phyloP scores from a whole-genome alignment of 2,797 vertebrate species.

The Florisuga fusca region DNA sequence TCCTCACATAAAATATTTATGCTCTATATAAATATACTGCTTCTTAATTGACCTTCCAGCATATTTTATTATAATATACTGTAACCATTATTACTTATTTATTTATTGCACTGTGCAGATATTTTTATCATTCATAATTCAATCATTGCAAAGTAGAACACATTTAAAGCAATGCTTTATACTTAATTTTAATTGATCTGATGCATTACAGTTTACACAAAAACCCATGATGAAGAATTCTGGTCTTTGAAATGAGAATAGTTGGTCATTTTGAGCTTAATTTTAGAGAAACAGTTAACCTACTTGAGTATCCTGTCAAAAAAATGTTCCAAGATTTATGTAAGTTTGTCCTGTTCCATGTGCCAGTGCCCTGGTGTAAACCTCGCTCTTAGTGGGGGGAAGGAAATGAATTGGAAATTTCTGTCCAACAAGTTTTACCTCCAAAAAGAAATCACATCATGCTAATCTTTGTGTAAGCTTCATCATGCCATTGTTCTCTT shows the following conservation, averaged over 20 bases:
- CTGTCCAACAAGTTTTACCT: background rate
- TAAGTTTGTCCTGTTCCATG: background rate
- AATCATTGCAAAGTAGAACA: background rate
- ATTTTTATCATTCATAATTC: conserved; percentile 18
- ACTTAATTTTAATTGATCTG: background rate
- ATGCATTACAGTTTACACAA: background rate
- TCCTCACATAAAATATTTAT: conserved; percentile 65
- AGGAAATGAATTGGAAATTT: background rate
- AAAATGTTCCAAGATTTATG: background rate
- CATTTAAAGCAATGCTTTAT: background rate
- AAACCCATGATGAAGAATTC: background rate
- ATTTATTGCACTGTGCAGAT: background rate
- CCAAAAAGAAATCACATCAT: background rate
- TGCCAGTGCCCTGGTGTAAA: background rate
- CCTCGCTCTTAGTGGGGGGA: fast-evolving
- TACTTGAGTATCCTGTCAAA: background rate
- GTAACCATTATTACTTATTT: conserved; percentile 17
- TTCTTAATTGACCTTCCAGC: conserved; percentile 42
- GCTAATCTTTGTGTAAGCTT: background rate
- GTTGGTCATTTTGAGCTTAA: background rate
- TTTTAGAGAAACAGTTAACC: background rate
- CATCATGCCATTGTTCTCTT: background rate
- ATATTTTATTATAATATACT: background rate
- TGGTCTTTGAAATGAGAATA: background rate
- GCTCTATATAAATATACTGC: conserved; percentile 21